phyloP scores from a whole-genome alignment of 2,113 vertebrate genomes.

The Sylvia atricapilla region DNA sequence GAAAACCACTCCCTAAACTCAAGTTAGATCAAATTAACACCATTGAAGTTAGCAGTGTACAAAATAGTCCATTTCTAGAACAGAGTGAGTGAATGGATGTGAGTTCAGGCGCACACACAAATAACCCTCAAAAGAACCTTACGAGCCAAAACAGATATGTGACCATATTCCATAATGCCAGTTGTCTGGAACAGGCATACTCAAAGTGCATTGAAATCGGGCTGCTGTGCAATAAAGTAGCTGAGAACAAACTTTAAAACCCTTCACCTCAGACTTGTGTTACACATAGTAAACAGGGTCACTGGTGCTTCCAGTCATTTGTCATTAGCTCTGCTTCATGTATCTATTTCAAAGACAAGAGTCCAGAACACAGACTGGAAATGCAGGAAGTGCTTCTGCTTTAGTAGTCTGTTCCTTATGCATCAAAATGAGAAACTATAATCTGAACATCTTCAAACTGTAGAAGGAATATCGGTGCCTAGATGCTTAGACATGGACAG shows the following conservation, averaged over 20 bases:
- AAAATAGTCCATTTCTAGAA: background rate
- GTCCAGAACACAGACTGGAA: background rate
- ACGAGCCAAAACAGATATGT: background rate
- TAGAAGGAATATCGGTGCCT: background rate
- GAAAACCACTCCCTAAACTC: background rate
- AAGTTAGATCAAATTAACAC: background rate
- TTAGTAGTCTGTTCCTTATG: background rate
- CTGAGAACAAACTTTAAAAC: background rate
- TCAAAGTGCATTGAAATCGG: background rate
- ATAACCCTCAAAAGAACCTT: background rate
- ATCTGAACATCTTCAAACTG: background rate
- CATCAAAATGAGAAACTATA: background rate
- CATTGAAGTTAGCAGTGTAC: background rate
- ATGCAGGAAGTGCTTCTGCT: background rate
- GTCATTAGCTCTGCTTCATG: background rate
- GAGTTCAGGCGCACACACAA: background rate
- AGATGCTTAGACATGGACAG: background rate
- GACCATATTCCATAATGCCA: background rate
- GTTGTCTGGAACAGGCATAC: background rate
- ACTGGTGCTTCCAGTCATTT: background rate
- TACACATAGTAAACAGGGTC: background rate
- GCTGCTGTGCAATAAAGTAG: background rate
- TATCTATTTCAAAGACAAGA: background rate
- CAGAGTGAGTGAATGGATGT: background rate
- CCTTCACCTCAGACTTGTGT: background rate